Evolutionary conservation across 2,113 vertebrate species (phyloP), one percentile per base, ranked within the genome.

Genomic region (Lampris megalopsis): DNA sequence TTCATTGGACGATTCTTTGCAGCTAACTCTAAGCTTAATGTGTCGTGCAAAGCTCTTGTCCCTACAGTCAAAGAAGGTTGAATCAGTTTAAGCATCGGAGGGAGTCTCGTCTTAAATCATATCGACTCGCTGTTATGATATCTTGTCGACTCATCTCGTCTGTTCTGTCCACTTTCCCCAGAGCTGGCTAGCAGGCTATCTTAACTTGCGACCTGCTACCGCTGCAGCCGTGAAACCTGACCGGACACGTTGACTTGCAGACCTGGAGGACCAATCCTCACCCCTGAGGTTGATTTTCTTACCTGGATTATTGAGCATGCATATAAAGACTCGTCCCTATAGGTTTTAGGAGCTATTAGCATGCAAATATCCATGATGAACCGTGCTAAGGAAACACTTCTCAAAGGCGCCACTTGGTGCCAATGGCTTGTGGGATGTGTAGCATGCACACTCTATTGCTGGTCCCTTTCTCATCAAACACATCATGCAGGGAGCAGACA

Each of bases 361-460:
- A 50, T 62, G 60, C 68, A 71, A 86, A 86, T 71, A 81, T 64
- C 47, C 54, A 72, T 71, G 60, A 80, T 79, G 68, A 85, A 69
- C 67, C 58, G n/a, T 71, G 66, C 4, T 6, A 36, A 56, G 50
- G 65, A 48, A 76, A 8, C 6, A 9, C 6, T 53, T 40, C 66
- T 77, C 48, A 68, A 72, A 79, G 71, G 9, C 65, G 37, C 50
- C 24, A 5, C 56, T 63, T 63, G 63, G 67, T 81, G 77, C 54
- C 49, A 36, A 61, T 75, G 71, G 67, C 79, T 61, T 50, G 70
- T 64, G 62, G 71, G 50, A 10, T 43, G 36, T 68, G 37, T 52
- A 49, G 45, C 7, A 43, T 73, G 9, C 48, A 40, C 52, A 40
- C 47, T 24, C 56, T 6, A 62, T 73, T 77, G 64, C 36, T 43